Evolutionary conservation across 2,113 vertebrate genomes (phyloP).

Genomic region (Labeo rohita): DNA sequence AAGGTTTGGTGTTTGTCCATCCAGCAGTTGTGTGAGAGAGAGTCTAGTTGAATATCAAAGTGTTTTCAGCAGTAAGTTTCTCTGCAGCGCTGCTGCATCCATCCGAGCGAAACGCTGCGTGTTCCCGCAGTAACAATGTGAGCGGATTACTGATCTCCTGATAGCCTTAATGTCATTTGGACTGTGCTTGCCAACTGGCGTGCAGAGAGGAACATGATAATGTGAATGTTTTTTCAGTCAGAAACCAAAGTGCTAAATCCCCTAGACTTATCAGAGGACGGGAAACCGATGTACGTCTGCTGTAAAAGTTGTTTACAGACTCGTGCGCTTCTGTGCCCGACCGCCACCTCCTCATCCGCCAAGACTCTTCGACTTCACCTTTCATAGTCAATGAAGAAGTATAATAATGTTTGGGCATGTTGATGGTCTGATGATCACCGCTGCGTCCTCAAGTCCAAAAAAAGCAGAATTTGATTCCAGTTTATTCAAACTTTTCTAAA

Average conservation of each 20-base stretch:
- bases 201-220: not conserved
- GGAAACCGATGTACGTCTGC: not conserved
- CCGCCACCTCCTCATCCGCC: not conserved
- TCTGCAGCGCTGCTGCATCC: not conserved
- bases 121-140: constrained; percentile 13
- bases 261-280: not conserved
- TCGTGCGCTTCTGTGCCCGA: not conserved
- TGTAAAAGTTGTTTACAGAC: not conserved
- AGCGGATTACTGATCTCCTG: constrained; percentile 32
- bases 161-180: not conserved
- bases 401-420: not conserved
- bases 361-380: not conserved
- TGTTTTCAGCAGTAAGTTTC: not conserved
- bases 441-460: not conserved
- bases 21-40: not conserved
- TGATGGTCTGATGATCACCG: constrained; percentile 13
- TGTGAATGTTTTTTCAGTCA: constrained; percentile 13
- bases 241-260: not conserved
- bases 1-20: not conserved
- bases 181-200: not conserved
- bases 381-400: not conserved
- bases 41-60: not conserved
- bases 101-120: not conserved
- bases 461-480: not conserved
- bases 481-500: not conserved